phyloP scores from a whole-genome alignment of 2,888 invertebrate genomes.

The Lepidocyrtoides sp. region DNA sequence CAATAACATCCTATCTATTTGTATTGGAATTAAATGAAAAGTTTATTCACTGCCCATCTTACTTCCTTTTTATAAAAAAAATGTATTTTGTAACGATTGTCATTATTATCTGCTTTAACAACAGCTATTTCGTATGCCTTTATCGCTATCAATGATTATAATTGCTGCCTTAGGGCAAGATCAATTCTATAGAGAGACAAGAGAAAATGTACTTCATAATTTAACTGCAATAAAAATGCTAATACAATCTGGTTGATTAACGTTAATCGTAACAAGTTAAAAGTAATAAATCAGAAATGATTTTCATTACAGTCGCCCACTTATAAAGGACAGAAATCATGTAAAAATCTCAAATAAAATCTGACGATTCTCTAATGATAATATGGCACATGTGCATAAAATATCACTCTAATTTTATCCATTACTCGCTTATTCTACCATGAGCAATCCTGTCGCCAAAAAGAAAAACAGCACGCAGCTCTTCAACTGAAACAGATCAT shows the following conservation, averaged over 20 bases:
- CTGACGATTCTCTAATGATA: not conserved
- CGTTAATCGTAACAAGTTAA: too few relatives aligned
- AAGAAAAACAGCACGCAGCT: not conserved
- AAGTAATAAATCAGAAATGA: not conserved
- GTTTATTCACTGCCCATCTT: not conserved
- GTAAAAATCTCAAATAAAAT: not conserved
- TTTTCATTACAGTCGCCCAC: not conserved
- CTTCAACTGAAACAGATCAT: not conserved
- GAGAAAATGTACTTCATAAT: too few relatives aligned
- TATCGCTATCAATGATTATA: not conserved
- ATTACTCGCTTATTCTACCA: not conserved
- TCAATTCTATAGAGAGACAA: not conserved
- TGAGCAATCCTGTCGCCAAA: not conserved
- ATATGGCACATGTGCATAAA: not conserved
- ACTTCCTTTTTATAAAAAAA: not conserved
- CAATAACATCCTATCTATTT: conserved; percentile 6
- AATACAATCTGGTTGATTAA: not conserved
- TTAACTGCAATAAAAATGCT: not conserved
- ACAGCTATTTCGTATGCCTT: not conserved
- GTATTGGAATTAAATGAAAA: conserved; percentile 5
- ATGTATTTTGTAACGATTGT: not conserved
- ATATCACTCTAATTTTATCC: not conserved
- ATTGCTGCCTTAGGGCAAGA: not conserved
- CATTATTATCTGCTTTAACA: not conserved
- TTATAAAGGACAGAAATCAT: not conserved